Base-by-base conservation (phyloP, 2,888 invertebrate genomes). In the Thera obeliscata region DNA sequence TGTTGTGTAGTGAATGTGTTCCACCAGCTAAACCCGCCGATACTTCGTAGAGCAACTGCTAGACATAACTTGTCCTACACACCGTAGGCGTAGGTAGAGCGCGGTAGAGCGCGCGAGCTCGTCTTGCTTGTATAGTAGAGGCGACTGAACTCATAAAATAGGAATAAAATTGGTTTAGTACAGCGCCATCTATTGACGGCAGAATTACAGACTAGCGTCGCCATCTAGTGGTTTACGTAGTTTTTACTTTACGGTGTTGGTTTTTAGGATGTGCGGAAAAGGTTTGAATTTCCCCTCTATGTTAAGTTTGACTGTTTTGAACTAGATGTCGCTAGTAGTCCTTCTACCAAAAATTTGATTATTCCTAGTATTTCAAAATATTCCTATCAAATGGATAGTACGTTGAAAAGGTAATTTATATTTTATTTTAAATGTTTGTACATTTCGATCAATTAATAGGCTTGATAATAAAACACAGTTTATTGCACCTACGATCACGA, bases 91-190 rank as follows among this genome's bases (percentile, higher is more conserved):
- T 74, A 67, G 68, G 70, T 62, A 72, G 71, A 72, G 50, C 50
- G 50, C 22, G 52, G 52, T 52, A 46, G 52, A 52, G 71, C 73
- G 69, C 71, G 58, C 57, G 76, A 52, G 69, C 67, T 46, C 67
- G 71, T 22, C 22, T 22, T 9, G 41, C 41, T 41, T 7, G 41
- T 41, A 7, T 58, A 35, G 58, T n/a, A 35, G 78, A 89, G 90
- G 89, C 89, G 83, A 90, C 81, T 90, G 91, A 91, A 91, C 92
- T 86, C 90, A 90, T 92, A 90, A 91, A 90, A 85, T 70, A 62
- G 72, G 59, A 63, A 60, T 64, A 58, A 49, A 48, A 41, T 58
- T 57, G 68, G 55, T 67, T 69, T 58, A 43, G 8, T 70, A 67
- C 56, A 74, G 74, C 85, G 88, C 81, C 90, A 88, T 85, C 91